Percentiles rank a stretch among this genome's conserved stretches.
These are phyloP conservation scores for Athrips mouffetella DNA, from an alignment of 2,888 invertebrate species.

Conservation along the genomic window DNA sequence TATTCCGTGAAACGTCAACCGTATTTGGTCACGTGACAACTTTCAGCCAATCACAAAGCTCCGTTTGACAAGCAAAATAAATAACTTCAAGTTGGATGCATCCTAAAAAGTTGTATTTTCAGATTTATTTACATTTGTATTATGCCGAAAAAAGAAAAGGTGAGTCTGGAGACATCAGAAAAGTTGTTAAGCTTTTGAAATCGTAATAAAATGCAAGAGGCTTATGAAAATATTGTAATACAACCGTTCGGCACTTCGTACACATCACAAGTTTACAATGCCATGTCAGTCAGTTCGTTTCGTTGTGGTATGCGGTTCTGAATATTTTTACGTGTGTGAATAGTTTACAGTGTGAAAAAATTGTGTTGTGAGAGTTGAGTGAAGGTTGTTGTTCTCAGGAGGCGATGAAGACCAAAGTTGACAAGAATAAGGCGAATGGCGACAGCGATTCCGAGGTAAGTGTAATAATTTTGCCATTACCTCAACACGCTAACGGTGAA, in stretches of 20 bases:
- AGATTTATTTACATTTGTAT: conserved; percentile 50
- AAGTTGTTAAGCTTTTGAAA: neutral
- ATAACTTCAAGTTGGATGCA: conserved; percentile 49
- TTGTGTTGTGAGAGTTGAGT: conserved; percentile 62
- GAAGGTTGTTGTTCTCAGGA: conserved; percentile 65
- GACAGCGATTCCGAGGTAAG: conserved; percentile 79
- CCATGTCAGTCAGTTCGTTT: conserved; percentile 70
- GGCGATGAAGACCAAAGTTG: conserved; percentile 79
- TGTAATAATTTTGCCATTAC: conserved; percentile 37
- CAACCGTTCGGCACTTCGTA: conserved; percentile 51
- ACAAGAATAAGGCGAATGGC: conserved; percentile 72
- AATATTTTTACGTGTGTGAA: conserved; percentile 62
- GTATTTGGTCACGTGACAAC: conserved; percentile 51
- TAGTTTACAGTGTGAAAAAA: conserved; percentile 52
- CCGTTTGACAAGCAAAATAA: conserved; percentile 40
- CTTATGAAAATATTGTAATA: conserved; percentile 29
- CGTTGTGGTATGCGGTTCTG: conserved; percentile 60
- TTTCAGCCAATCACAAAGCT: conserved; percentile 37
- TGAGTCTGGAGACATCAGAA: conserved; percentile 37
- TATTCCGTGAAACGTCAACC: conserved; percentile 7
- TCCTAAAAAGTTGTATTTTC: conserved; percentile 50
- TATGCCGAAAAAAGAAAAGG: conserved; percentile 61
- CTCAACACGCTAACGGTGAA: conserved; percentile 30
- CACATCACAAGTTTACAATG: conserved; percentile 35
- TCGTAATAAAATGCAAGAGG: conserved; percentile 17